Base-by-base conservation (phyloP, 92 coral and sea anemone species). In the Pocillopora meandrina region DNA sequence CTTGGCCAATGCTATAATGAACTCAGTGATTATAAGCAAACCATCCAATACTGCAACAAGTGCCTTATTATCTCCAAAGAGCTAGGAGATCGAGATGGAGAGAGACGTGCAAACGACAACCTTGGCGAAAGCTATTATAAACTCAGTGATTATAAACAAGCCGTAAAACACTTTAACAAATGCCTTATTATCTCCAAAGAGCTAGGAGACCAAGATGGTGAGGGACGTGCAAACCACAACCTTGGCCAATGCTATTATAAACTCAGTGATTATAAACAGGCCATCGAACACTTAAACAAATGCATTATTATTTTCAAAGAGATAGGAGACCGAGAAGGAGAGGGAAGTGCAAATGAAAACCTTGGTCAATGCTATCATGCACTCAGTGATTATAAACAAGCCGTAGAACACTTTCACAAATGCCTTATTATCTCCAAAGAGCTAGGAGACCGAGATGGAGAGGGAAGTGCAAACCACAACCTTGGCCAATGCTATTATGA, bases 1-100 rank as follows among this genome's bases (percentile, higher is more conserved):
- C 80, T 76, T 56, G 80, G 80, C 61, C 15, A 52, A 11, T 13
- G 33, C 34, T 76, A 76, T 56, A 21, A 36, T 19, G 47, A 14
- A 18, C 80, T 76, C 26, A 21, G 23, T 18, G 18, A 76, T 12
- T 36, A 2, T 36, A 10, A 76, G 7, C 35, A 76, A 76, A 65
- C 80, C 65, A 11, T 76, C 3, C 6, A 20, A 18, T 14, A 20
- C 36, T 55, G 49, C n/a, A 23, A 9, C n/a, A 49, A 76, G 57
- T 10, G 13, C 5, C 65, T 76, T 13, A 16, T 33, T 26, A 76
- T 13, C 6, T 61, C 80, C 62, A 36, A 56, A 55, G 80, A 76
- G 18, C 5, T 56, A 21, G n/a, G 49, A 14, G 61, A 31, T 31
- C 3, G 49, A 18, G 80, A 49, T 16, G 17, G 17, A 31, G 80